Evolutionary conservation across 2,113 vertebrate species (phyloP), one percentile per base, ranked within the genome.

Genomic region (Pteruthius melanotis): DNA sequence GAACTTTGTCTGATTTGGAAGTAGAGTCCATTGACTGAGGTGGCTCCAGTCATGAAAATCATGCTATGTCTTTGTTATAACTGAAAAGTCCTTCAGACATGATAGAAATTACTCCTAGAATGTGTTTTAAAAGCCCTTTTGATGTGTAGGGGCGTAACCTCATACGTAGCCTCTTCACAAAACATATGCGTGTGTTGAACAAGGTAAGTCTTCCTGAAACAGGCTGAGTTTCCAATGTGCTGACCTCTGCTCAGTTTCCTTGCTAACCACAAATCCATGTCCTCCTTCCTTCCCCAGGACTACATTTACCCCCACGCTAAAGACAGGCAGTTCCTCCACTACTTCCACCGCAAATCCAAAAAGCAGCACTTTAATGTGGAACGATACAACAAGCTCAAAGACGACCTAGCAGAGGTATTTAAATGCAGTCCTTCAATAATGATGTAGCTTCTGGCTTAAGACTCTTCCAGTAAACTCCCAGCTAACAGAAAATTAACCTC

Each of bases 251-350:
- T 26, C 33, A 42, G 35, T 83, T 69, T 77, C 59, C 54, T 75
- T 80, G 30, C 69, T 81, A 83, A 86, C 50, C 35, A 14, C 50
- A 87, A n/a, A 39, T 27, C 52, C 3, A 1, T 79, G 27, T n/a
- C 52, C 26, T 85, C 28, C 68, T 87, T 94, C 87, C 93, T 84
- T 75, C 50, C 47, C 77, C 95, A 99, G 99, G 99, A 99, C 96
- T 99, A 99, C 47, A 28, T 99, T 53, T 99, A 99, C 78, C 97
- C 98, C n/a, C 98, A 97, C 0, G 90, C 97, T 27, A 97, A 98
- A 91, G 98, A 99, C 92, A 97, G 99, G 83, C 99, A 99, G 87
- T 98, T 99, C 91, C 98, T 99, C 87, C 98, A 98, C 66, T 98
- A 98, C 96, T 99, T 99, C 97, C 97, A 99, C 60, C 98, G 94